Conservation (phyloP, 23 tunicate genomes). For the Ascidia mentula region DNA sequence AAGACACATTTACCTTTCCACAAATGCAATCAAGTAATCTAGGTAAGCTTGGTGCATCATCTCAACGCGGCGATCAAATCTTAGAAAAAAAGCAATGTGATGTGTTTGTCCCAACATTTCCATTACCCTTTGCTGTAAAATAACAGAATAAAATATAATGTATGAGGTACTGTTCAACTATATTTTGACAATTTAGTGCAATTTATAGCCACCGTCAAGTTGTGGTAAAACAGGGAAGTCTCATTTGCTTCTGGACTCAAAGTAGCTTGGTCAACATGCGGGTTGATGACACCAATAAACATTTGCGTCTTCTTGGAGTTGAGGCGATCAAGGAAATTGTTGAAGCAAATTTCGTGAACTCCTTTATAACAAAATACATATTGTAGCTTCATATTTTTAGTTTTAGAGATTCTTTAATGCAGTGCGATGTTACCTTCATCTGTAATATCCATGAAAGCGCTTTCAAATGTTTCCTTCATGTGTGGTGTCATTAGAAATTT, state of each 20-base stretch:
- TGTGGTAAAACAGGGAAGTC: constrained; percentile 13
- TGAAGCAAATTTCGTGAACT: constrained; percentile 32
- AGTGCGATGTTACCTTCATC: background rate
- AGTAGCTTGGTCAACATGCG: background rate
- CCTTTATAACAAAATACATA: background rate
- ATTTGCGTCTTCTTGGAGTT: constrained; percentile 15
- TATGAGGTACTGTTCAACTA: too few relatives aligned
- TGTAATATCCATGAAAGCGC: background rate
- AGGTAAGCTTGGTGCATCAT: too few relatives aligned
- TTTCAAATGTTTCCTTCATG: background rate
- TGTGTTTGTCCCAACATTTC: too few relatives aligned
- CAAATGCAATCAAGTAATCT: too few relatives aligned
- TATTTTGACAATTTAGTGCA: background rate
- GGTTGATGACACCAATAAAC: constrained; percentile 33
- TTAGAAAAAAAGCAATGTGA: too few relatives aligned
- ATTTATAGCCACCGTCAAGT: constrained; percentile 12
- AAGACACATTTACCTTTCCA: too few relatives aligned
- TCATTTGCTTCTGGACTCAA: background rate
- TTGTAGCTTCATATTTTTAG: background rate
- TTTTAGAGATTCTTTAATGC: background rate
- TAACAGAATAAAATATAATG: too few relatives aligned
- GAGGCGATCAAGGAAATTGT: constrained; percentile 10
- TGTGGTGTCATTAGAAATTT: background rate
- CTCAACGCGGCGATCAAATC: too few relatives aligned
- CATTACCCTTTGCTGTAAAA: too few relatives aligned